Percentiles rank a stretch among this genome's conserved stretches.
phyloP scores from a whole-genome alignment of 2,888 invertebrate species.

The Drosophila eohydei region DNA sequence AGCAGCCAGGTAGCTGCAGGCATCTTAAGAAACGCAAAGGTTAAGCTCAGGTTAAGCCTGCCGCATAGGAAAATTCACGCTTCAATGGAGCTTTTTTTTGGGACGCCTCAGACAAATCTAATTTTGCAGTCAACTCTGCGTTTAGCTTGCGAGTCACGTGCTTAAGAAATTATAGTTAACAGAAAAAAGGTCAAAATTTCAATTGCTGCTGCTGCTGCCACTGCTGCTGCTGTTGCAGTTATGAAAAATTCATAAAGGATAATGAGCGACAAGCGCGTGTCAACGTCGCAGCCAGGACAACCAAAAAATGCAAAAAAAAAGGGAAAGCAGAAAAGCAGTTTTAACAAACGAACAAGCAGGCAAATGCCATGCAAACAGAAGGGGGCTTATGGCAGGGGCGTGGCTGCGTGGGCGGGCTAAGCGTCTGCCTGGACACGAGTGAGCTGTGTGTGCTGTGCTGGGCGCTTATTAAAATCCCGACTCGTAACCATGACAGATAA shows the following conservation, averaged over 20 bases:
- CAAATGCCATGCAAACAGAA: slow-evolving; percentile 65
- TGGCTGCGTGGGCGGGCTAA: not conserved
- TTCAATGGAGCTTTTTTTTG: slow-evolving; percentile 58
- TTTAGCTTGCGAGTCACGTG: slow-evolving; percentile 74
- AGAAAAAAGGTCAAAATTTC: slow-evolving; percentile 62
- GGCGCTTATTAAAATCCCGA: slow-evolving; percentile 74
- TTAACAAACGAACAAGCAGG: slow-evolving; percentile 76
- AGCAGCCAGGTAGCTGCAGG: slow-evolving; percentile 23
- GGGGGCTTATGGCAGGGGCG: slow-evolving; percentile 6
- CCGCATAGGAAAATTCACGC: slow-evolving; percentile 34
- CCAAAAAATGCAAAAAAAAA: slow-evolving; percentile 9
- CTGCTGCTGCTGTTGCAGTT: slow-evolving; percentile 59
- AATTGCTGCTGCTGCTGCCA: slow-evolving; percentile 64
- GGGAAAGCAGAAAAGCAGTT: slow-evolving; percentile 47
- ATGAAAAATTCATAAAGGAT: slow-evolving; percentile 84
- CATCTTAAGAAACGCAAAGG: slow-evolving; percentile 33
- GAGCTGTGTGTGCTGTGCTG: slow-evolving; percentile 32
- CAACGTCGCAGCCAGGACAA: slow-evolving; percentile 61
- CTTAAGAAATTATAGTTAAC: slow-evolving; percentile 64
- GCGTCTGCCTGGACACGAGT: slow-evolving; percentile 37
- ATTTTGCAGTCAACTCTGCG: slow-evolving; percentile 63
- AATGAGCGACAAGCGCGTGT: slow-evolving; percentile 82
- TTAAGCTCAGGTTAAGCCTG: slow-evolving; percentile 55
- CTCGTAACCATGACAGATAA: slow-evolving; percentile 78
- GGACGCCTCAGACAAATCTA: slow-evolving; percentile 55